Conservation (phyloP, 2,888 invertebrate species). For the Lochmaea capreae region DNA sequence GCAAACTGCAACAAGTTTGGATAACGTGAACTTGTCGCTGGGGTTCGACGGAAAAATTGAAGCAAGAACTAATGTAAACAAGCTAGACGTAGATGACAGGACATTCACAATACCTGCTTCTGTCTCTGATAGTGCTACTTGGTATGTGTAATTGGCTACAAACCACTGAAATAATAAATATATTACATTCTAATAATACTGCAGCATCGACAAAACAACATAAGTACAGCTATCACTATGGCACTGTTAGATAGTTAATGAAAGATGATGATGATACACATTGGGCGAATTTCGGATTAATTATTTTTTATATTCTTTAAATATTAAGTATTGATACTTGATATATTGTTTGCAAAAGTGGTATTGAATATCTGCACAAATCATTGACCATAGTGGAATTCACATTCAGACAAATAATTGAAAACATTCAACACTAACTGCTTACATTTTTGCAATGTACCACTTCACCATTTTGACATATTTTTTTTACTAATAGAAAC, state of each 20-base stretch:
- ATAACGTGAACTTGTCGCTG: conserved; percentile 86
- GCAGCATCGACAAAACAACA: neutral
- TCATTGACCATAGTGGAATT: too few relatives aligned
- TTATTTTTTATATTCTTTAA: too few relatives aligned
- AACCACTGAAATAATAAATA: conserved; percentile 83
- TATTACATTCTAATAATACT: neutral
- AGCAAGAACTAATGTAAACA: conserved; percentile 89
- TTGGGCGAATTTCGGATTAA: too few relatives aligned
- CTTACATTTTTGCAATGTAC: too few relatives aligned
- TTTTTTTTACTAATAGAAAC: neutral
- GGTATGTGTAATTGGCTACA: conserved; percentile 91
- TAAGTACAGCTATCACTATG: neutral
- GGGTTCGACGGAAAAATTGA: conserved; percentile 86
- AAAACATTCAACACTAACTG: too few relatives aligned
- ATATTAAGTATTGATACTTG: too few relatives aligned
- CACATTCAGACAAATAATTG: too few relatives aligned
- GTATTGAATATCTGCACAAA: too few relatives aligned
- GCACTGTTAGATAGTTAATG: too few relatives aligned
- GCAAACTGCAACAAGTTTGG: conserved; percentile 84
- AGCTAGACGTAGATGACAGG: conserved; percentile 87
- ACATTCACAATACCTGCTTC: conserved; percentile 90
- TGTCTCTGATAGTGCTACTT: conserved; percentile 86
- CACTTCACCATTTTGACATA: too few relatives aligned
- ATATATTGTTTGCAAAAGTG: too few relatives aligned
- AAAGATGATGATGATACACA: too few relatives aligned